Conservation (phyloP, 2,113 vertebrate species). For the Coreoperca whiteheadi region DNA sequence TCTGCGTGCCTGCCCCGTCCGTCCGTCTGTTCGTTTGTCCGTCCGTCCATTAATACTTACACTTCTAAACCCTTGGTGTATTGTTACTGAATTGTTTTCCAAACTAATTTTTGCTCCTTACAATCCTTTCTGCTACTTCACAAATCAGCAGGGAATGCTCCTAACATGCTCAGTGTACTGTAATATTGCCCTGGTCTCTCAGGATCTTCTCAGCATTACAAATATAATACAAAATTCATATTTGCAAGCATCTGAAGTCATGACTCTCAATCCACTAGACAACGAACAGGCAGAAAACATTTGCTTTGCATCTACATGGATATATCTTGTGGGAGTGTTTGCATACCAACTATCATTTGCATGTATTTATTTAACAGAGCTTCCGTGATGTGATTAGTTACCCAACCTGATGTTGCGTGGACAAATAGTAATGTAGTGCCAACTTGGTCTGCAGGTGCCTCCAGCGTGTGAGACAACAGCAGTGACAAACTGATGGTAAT, state of each 20-base stretch:
- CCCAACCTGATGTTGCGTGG: constrained; percentile 52
- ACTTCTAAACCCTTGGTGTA: constrained; percentile 21
- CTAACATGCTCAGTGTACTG: constrained; percentile 58
- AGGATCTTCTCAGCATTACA: constrained; percentile 48
- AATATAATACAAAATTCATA: constrained; percentile 59
- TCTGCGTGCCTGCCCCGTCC: neutral
- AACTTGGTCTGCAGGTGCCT: constrained; percentile 60
- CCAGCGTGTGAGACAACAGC: constrained; percentile 53
- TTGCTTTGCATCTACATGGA: constrained; percentile 43
- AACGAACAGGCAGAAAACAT: constrained; percentile 50
- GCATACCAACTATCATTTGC: constrained; percentile 56
- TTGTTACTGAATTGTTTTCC: constrained; percentile 21
- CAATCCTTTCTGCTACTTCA: constrained; percentile 30
- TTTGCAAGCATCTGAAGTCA: constrained; percentile 57
- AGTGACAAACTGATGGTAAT: constrained; percentile 68
- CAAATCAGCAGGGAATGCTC: constrained; percentile 52
- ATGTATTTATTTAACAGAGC: constrained; percentile 60
- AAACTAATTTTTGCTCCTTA: constrained; percentile 25
- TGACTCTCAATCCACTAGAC: constrained; percentile 56
- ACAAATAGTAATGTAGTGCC: constrained; percentile 55
- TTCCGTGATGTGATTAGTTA: constrained; percentile 66
- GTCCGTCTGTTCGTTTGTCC: neutral
- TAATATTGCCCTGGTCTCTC: constrained; percentile 57
- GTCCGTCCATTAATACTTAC: constrained; percentile 1
- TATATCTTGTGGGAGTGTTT: constrained; percentile 52